Base-by-base conservation (phyloP, 2,888 invertebrate species). In the Napeogenes inachia region DNA sequence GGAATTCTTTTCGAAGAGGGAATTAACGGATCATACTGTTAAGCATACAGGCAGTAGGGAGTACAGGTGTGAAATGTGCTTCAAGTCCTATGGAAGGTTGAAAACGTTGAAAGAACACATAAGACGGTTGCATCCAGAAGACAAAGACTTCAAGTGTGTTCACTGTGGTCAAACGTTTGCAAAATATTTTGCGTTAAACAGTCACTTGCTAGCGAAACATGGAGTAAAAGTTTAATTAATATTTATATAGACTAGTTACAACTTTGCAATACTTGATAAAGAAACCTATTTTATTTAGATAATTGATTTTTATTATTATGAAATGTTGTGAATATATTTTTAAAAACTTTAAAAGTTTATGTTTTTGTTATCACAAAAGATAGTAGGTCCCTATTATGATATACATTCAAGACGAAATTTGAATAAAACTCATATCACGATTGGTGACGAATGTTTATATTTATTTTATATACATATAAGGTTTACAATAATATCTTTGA, bases 11-110 rank as follows among this genome's bases (percentile, higher is more conserved):
- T 70, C 66, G 0, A 65, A 68, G 47, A 56, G 63, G 4, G 73
- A 72, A 32, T 57, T 80, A 13, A 73, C 71, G 0, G 71, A 70
- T 4, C 84, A 84, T 53, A 73, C 75, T 73, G 70, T 86, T 10
- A 84, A 78, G 13, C 91, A 91, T 68, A 82, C 85, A 0, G 84
- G 81, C 0, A 75, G 75, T 0, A 87, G 83, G 65, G 82, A 86
- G 5, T 89, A 81, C 47, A 75, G 83, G 32, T 87, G 87, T 59
- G 75, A 78, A 30, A 62, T 81, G 2, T 87, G 87, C 54, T 70
- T 69, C 1, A 84, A 84, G 58, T 68, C 63, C 0, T 87, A 78
- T 57, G 78, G 75, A 0, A 72, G 79, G n/a, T 73, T 75, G 59
- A 78, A 76, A 30, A 76, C 80, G 1, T 68, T 87, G 30, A 80